Conservation (phyloP, 2,888 invertebrate species). For the Erebia palarica region DNA sequence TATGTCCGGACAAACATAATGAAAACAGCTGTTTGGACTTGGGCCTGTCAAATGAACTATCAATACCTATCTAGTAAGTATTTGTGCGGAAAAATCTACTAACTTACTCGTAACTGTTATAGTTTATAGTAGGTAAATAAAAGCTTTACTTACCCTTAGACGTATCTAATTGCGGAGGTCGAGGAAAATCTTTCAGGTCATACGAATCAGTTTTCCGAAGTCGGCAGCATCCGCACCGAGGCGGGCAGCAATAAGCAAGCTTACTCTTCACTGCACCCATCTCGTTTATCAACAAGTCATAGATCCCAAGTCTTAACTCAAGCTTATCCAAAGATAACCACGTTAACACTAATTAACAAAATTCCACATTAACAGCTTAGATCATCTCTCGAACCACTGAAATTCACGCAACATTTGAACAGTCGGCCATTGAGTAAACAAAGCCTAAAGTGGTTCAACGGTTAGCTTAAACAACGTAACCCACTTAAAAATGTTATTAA, state of each 20-base stretch:
- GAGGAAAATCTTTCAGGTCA: constrained; percentile 67
- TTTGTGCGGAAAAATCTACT: too few species aligned
- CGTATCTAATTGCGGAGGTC: constrained; percentile 61
- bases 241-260: constrained; percentile 53
- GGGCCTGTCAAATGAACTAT: not conserved
- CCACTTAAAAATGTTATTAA: constrained; percentile 41
- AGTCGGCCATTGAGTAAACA: constrained; percentile 64
- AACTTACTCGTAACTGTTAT: too few species aligned
- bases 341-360: constrained; percentile 55
- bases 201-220: constrained; percentile 57
- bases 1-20: too few species aligned
- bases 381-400: constrained; percentile 52
- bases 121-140: too few species aligned
- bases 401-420: constrained; percentile 48
- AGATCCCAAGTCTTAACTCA: constrained; percentile 21
- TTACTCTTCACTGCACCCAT: constrained; percentile 73
- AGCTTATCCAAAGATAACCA: constrained; percentile 41
- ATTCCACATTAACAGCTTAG: constrained; percentile 54
- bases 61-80: too few species aligned
- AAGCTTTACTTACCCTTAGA: constrained; percentile 59
- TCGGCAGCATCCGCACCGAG: constrained; percentile 56
- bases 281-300: constrained; percentile 27
- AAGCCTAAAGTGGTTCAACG: constrained; percentile 48
- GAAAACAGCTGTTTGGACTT: constrained; percentile 1
- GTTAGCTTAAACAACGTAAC: constrained; percentile 32